Base-by-base conservation (phyloP, 2,797 vertebrate genomes). In the Urosaurus nigricauda region DNA sequence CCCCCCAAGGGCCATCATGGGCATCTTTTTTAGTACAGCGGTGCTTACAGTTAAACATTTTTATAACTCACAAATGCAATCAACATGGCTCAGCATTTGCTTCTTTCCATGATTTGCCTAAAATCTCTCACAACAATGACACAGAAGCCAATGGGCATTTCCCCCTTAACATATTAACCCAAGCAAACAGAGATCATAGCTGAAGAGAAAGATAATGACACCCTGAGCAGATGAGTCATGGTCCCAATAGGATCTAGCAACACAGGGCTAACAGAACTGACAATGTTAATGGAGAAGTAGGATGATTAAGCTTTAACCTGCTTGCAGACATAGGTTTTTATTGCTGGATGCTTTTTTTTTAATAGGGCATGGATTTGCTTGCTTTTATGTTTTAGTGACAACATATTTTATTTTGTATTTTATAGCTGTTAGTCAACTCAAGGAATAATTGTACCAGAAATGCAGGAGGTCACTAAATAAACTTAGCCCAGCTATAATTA, bases 161-260 rank as follows among this genome's bases (percentile, higher is more conserved):
- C 8, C 35, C 12, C 16, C 37, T 29, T 58, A 58, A 87, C 43
- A 90, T 12, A 53, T 0, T 83, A 87, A 70, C 51, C 56, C n/a
- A 87, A 78, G 79, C 80, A 84, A 88, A 5, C 53, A 47, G 47
- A 40, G 5, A 77, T 63, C 35, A 16, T 79, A 91, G 21, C 63
- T 65, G 71, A 88, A 35, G 87, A 90, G 80, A 43, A 75, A 85
- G 24, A 35, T 24, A 51, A 51, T 83, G 89, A 79, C 43, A n/a
- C 51, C 43, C 53, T 63, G 90, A 77, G 4, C 43, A 47, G 9
- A 63, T 0, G 17, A 51, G 73, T 53, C 16, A 90, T 85, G 81
- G 83, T 40, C 70, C 43, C 16, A 2, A 12, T 40, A 80, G 60
- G 68, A 3, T 21, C 71, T 60, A 74, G 56, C 88, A 91, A 92